These are phyloP conservation scores for Dryoscopus gambensis DNA, from an alignment of 2,113 vertebrate genomes.

Conservation along the genomic window DNA sequence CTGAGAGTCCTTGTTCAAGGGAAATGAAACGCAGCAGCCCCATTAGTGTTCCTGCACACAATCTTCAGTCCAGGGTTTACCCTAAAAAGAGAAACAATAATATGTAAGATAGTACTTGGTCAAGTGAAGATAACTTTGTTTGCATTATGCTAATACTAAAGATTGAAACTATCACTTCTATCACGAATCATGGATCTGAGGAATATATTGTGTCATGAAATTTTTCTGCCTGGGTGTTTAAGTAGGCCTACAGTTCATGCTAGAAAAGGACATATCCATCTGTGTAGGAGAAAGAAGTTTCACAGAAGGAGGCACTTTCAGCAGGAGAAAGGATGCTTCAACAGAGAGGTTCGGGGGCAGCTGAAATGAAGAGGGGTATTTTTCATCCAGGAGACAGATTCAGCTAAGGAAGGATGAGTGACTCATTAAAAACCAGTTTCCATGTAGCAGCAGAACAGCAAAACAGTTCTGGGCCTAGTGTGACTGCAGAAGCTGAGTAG, in stretches of 20 bases:
- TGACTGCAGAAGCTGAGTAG: background rate
- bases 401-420: background rate
- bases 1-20: background rate
- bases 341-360: background rate
- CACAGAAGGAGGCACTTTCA: background rate
- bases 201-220: background rate
- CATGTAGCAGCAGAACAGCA: background rate
- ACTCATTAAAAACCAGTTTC: background rate
- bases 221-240: background rate
- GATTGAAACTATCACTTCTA: background rate
- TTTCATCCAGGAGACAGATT: background rate
- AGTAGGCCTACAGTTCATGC: background rate
- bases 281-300: background rate
- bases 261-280: background rate
- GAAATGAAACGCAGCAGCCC: background rate
- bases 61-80: background rate
- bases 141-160: background rate
- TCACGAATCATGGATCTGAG: background rate
- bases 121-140: background rate
- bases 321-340: background rate
- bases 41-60: background rate
- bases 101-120: background rate
- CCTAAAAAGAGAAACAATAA: background rate
- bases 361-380: background rate
- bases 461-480: background rate